Evolutionary conservation across 64 coral and sea anemone genomes (phyloP).

Genomic region (Dendrophyllia cribrosa): DNA sequence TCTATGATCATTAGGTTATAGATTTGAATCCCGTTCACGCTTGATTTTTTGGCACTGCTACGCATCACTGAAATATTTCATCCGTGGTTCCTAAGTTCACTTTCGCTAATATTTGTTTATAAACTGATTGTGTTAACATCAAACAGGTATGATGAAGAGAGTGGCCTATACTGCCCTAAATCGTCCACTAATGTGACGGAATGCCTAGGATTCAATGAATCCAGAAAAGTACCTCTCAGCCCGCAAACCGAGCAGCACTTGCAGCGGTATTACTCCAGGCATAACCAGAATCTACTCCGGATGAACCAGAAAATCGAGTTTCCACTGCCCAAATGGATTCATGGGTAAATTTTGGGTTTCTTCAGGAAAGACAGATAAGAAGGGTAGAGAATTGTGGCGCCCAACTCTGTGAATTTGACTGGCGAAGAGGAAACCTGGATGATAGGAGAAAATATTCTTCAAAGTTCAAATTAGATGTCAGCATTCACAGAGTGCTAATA

Average conservation of each 20-base stretch:
- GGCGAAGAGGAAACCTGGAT: background rate
- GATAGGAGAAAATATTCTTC: too few relatives aligned
- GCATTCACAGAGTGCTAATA: too few relatives aligned
- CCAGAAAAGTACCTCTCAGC: background rate
- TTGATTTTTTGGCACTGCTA: too few relatives aligned
- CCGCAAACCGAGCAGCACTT: constrained; percentile 52
- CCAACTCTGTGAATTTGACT: too few relatives aligned
- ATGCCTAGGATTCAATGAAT: constrained; percentile 15
- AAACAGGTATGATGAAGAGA: constrained; percentile 16
- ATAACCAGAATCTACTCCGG: constrained; percentile 81
- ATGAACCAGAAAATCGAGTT: constrained; percentile 90
- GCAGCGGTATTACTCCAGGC: constrained; percentile 80
- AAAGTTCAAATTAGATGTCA: too few relatives aligned
- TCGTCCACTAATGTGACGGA: constrained; percentile 1
- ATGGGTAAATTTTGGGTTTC: background rate
- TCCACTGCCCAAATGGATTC: constrained; percentile 69
- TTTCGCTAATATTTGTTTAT: background rate
- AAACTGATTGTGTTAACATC: background rate
- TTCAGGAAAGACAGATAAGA: background rate
- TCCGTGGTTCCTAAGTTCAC: background rate
- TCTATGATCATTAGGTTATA: too few relatives aligned
- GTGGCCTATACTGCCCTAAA: constrained; percentile 3
- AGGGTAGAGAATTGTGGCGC: background rate
- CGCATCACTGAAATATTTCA: too few relatives aligned
- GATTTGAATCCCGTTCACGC: too few relatives aligned